A percentile compares a stretch with the other conserved stretches of the same genome.
Evolutionary conservation across 1,140 invertebrate species (phyloP).

Genomic region (Zaprionus taronus): DNA sequence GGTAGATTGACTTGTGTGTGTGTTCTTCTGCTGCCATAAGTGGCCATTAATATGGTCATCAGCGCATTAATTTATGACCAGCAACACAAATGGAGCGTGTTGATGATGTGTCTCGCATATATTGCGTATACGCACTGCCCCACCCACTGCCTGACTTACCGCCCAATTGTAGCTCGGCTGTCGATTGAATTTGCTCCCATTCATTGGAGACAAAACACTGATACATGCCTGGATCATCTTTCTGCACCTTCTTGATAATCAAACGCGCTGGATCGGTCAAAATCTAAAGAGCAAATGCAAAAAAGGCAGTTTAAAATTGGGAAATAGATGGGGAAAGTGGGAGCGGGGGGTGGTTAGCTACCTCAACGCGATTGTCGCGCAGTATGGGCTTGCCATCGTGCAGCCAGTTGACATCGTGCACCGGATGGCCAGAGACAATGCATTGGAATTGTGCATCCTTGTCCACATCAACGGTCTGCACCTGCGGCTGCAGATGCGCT

Average conservation of each 20-base stretch:
- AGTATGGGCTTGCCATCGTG: constrained; percentile 91
- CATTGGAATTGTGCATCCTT: constrained; percentile 93
- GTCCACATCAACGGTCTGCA: constrained; percentile 92
- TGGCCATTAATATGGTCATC: constrained; percentile 72
- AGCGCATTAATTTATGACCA: constrained; percentile 58
- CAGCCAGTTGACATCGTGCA: constrained; percentile 92
- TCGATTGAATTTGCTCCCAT: constrained; percentile 93
- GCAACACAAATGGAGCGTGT: constrained; percentile 10
- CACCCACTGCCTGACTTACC: constrained; percentile 85
- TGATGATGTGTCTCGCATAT: constrained; percentile 31
- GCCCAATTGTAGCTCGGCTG: constrained; percentile 92
- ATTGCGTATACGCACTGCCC: constrained; percentile 29
- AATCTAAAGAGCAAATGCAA: constrained; percentile 53
- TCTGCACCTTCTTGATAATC: constrained; percentile 83
- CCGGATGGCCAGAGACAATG: constrained; percentile 93
- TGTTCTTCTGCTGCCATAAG: constrained; percentile 41
- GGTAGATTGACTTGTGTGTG: not conserved
- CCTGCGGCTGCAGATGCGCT: constrained; percentile 90
- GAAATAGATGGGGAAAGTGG: not conserved
- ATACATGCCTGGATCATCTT: constrained; percentile 88
- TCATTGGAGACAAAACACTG: constrained; percentile 95
- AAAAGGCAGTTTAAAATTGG: not conserved
- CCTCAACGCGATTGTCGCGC: constrained; percentile 86
- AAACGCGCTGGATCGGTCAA: constrained; percentile 79
- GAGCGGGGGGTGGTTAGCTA: constrained; percentile 48